Conservation (phyloP, 2,113 vertebrate genomes). For the Apeltes quadracus region DNA sequence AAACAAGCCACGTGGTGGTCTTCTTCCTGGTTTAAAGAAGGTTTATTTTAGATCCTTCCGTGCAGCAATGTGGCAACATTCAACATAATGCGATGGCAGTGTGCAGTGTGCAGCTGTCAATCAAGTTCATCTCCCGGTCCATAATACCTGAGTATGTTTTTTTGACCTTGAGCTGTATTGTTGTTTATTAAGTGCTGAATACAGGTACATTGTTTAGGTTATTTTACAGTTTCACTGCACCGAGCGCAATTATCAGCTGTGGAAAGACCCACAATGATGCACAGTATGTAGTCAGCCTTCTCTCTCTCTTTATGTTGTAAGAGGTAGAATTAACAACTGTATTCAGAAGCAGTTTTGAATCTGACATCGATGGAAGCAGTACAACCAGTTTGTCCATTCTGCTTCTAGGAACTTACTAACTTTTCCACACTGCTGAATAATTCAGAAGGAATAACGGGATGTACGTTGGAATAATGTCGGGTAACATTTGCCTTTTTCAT, state of each 20-base stretch:
- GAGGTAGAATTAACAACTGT: background rate
- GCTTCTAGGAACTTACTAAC: background rate
- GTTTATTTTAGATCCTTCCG: background rate
- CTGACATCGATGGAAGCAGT: conserved; percentile 1
- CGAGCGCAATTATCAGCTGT: conserved; percentile 23
- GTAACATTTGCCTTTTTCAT: conserved; percentile 17
- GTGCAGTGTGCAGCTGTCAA: background rate
- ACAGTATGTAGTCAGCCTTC: conserved; percentile 21
- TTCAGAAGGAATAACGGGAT: conserved; percentile 21
- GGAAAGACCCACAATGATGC: conserved; percentile 9
- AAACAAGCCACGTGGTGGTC: background rate
- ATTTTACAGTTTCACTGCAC: conserved; percentile 8
- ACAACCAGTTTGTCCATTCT: conserved; percentile 31
- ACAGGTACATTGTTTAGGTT: conserved; percentile 6
- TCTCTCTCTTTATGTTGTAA: background rate
- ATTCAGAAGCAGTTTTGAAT: conserved; percentile 2
- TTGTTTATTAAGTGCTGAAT: too few species aligned
- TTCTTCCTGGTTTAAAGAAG: background rate
- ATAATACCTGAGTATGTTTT: background rate
- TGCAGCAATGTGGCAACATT: background rate
- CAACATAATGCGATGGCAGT: background rate
- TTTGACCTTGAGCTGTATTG: background rate
- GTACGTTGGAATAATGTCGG: conserved; percentile 18
- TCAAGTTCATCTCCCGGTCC: background rate
- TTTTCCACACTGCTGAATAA: conserved; percentile 12